These are phyloP conservation scores for Bucorvus abyssinicus DNA, from an alignment of 2,797 vertebrate species.

Conservation along the genomic window DNA sequence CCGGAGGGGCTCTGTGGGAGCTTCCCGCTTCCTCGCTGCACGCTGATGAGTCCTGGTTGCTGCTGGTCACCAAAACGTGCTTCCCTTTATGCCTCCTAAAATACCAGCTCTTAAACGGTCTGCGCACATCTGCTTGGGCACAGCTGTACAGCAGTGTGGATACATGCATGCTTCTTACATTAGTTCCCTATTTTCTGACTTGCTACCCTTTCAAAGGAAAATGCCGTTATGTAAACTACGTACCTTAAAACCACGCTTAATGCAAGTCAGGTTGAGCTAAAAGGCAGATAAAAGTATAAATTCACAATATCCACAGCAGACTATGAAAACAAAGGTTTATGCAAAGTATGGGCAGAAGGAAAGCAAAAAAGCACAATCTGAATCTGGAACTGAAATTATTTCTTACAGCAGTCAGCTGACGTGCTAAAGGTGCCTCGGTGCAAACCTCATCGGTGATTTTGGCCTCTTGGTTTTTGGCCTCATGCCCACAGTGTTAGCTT, in stretches of 20 bases:
- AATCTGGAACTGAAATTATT: background rate
- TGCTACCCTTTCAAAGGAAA: background rate
- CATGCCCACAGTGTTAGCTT: background rate
- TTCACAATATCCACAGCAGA: background rate
- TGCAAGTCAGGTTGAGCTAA: background rate
- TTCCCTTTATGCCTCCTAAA: background rate
- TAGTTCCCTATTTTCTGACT: background rate
- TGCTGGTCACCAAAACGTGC: background rate
- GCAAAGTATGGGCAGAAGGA: background rate
- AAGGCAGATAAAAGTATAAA: background rate
- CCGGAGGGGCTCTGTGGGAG: background rate
- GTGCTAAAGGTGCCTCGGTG: background rate
- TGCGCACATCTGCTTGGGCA: background rate
- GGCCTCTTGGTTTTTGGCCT: background rate
- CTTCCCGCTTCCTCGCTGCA: background rate
- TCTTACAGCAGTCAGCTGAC: background rate
- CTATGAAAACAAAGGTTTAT: background rate
- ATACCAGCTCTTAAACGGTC: background rate
- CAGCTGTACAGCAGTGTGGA: background rate
- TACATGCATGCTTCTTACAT: background rate
- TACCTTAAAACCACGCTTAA: background rate
- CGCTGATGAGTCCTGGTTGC: background rate
- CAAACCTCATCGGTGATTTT: background rate
- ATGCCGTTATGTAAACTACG: background rate
- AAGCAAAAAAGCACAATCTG: background rate